phyloP scores from a whole-genome alignment of 2,888 invertebrate species.

The Endomychus coccineus region DNA sequence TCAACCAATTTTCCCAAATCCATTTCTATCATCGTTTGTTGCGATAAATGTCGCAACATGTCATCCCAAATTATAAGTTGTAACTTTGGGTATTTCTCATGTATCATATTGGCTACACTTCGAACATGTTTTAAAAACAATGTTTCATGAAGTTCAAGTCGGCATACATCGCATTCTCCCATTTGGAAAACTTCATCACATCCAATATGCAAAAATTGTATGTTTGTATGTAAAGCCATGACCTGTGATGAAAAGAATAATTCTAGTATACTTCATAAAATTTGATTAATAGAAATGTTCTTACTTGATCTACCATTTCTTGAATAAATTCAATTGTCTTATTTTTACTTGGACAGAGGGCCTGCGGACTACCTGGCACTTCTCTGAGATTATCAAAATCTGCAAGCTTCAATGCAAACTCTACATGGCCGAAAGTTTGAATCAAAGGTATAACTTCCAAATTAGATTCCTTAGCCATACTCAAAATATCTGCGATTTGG shows the following conservation, averaged over 20 bases:
- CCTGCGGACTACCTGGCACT: constrained; percentile 59
- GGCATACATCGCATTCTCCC: constrained; percentile 58
- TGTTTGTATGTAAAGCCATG: constrained; percentile 35
- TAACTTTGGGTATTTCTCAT: constrained; percentile 50
- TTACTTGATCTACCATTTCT: constrained; percentile 64
- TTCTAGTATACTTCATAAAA: too few species aligned
- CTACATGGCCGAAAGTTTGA: constrained; percentile 72
- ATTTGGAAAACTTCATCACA: constrained; percentile 69
- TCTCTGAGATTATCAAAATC: constrained; percentile 58
- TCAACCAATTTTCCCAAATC: constrained; percentile 61
- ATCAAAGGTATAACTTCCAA: constrained; percentile 66
- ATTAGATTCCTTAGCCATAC: constrained; percentile 49
- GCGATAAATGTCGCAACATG: constrained; percentile 61
- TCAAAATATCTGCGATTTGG: constrained; percentile 52
- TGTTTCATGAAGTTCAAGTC: constrained; percentile 47
- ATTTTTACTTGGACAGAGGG: constrained; percentile 62
- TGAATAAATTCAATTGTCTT: constrained; percentile 54
- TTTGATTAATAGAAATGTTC: too few species aligned
- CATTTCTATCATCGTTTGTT: constrained; percentile 53
- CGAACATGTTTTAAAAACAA: constrained; percentile 58
- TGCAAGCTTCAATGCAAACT: constrained; percentile 62
- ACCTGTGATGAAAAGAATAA: constrained; percentile 29
- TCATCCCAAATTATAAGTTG: constrained; percentile 73
- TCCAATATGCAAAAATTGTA: constrained; percentile 60
- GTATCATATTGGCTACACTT: constrained; percentile 53